phyloP scores from a whole-genome alignment of 2,113 vertebrate genomes.

The Strix uralensis region DNA sequence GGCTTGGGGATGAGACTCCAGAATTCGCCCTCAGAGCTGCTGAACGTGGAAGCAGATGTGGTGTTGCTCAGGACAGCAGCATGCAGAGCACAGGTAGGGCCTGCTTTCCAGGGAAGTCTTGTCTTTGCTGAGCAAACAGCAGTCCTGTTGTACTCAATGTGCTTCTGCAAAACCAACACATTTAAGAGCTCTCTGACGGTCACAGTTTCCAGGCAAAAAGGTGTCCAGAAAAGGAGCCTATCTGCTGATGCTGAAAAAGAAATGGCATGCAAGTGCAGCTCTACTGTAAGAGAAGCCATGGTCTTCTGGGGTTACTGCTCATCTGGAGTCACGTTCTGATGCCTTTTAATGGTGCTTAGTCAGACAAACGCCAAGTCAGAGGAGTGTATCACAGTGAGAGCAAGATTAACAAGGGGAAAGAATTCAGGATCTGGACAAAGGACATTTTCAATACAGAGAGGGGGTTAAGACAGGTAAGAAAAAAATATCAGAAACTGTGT shows the following conservation, averaged over 20 bases:
- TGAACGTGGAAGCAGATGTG: rapidly evolving
- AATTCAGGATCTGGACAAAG: background rate
- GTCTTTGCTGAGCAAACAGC: background rate
- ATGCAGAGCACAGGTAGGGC: background rate
- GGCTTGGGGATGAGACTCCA: background rate
- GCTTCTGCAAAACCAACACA: background rate
- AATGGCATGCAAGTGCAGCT: background rate
- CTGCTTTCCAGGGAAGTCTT: background rate
- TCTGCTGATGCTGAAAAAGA: background rate
- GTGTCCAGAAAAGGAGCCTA: background rate
- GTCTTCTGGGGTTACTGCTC: background rate
- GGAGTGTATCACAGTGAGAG: background rate
- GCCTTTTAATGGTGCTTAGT: background rate
- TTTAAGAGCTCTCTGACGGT: background rate
- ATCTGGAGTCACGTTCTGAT: background rate
- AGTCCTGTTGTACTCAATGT: background rate
- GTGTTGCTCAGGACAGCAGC: background rate
- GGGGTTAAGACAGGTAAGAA: background rate
- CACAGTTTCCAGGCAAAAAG: background rate
- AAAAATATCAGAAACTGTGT: background rate
- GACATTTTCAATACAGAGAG: background rate
- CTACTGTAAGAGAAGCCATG: background rate
- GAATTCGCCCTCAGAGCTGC: background rate
- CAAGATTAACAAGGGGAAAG: background rate
- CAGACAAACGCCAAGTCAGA: background rate